Base-by-base conservation (phyloP, 2,797 vertebrate genomes). In the Calcarius lapponicus region DNA sequence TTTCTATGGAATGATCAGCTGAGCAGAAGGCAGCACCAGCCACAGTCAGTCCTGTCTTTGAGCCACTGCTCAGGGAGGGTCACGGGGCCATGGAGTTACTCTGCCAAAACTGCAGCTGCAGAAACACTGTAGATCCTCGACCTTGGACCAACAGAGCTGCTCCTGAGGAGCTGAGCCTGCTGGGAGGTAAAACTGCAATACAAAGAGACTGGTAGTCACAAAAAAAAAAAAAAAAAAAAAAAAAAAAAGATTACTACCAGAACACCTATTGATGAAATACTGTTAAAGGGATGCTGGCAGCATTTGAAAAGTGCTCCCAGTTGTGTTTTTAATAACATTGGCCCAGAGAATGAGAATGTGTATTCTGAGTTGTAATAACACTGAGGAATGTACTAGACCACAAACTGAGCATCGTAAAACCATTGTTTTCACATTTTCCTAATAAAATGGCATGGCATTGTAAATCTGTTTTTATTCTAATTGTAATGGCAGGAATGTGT, bases 391-490 rank as follows among this genome's bases (percentile, higher is more conserved):
- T 61, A 92, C 90, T 84, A 90, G 50, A 71, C 89, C 86, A 57
- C 60, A 91, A 95, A 94, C 80, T 81, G 88, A 88, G 78, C 40
- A 25, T 89, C 66, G 2, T 96, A 95, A 97, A 97, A 97, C 69
- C 11, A 73, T 84, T 97, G 73, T 97, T 97, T 97, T 94, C 95
- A 96, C 92, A 96, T 97, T 98, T 96, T 95, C 51, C 89, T 94
- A 91, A 96, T 96, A 98, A 97, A 97, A 97, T 81, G 45, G 74
- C 81, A 72, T 75, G 70, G 88, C 89, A 92, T 51, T 96, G 92
- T 96, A 96, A 97, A 98, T 96, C 93, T 96, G 86, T 32, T 94
- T 97, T 91, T 94, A 92, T 97, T 96, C 97, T 97, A 93, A 93
- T 96, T 97, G 86, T 88, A 97, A 97, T 90, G 90, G 65, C 83